phyloP scores from a whole-genome alignment of 2,113 vertebrate genomes.

The Diadophis punctatus region DNA sequence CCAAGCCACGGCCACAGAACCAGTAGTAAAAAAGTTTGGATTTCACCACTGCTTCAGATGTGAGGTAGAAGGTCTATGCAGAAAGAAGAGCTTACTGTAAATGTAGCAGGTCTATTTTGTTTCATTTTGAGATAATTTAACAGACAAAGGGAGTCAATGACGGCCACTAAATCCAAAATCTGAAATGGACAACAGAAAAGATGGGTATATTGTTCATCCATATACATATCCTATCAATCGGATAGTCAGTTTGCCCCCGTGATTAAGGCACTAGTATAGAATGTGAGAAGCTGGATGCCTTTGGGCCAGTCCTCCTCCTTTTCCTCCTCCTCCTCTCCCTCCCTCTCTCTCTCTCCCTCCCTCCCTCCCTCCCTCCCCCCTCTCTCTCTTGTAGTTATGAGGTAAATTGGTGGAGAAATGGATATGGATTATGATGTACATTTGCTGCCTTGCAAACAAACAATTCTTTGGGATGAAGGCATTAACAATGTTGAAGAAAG shows the following conservation, averaged over 20 bases:
- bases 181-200: background rate
- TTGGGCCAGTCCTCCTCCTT: background rate
- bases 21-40: too few relatives aligned
- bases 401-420: background rate
- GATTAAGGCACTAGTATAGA: background rate
- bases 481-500: background rate
- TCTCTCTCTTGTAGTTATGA: background rate
- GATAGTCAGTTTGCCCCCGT: background rate
- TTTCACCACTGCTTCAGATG: too few relatives aligned
- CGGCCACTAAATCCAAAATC: background rate
- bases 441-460: background rate
- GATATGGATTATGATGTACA: too few relatives aligned
- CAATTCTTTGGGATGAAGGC: too few relatives aligned
- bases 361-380: too few relatives aligned
- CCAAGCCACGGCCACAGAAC: too few relatives aligned
- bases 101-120: background rate
- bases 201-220: background rate
- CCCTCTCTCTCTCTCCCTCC: too few relatives aligned
- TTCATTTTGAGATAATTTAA: background rate
- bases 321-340: too few relatives aligned
- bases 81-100: background rate
- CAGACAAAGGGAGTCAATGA: background rate
- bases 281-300: background rate
- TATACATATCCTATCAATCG: too few relatives aligned
- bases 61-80: background rate